Conservation (phyloP, 23 tunicate species). For the Halocynthia aurantium region DNA sequence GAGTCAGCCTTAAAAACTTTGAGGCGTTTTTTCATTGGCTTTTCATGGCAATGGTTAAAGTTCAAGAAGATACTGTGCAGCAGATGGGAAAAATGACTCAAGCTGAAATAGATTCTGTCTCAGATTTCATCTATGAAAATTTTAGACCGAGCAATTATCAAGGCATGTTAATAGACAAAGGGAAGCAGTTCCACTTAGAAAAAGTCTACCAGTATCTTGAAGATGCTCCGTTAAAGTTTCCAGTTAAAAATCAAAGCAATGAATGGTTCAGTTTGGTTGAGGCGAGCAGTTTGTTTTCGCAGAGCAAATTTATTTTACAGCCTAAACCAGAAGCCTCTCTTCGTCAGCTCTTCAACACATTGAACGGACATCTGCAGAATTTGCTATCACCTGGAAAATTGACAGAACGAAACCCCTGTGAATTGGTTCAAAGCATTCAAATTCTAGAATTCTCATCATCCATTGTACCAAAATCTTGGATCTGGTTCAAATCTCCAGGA, state of each 20-base stretch:
- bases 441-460: background rate
- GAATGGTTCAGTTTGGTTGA: constrained; percentile 56
- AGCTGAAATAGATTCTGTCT: constrained; percentile 51
- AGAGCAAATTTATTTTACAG: constrained; percentile 37
- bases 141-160: constrained; percentile 40
- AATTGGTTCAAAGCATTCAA: background rate
- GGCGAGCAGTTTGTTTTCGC: constrained; percentile 24
- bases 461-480: background rate
- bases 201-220: constrained; percentile 75
- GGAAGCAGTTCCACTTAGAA: constrained; percentile 68
- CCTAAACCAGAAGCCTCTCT: constrained; percentile 41
- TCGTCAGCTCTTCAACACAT: constrained; percentile 31
- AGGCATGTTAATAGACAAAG: constrained; percentile 28
- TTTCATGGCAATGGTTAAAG: constrained; percentile 17
- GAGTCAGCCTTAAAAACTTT: constrained; percentile 47
- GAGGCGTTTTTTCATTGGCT: constrained; percentile 77
- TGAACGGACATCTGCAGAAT: constrained; percentile 1
- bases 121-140: constrained; percentile 66
- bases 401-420: background rate
- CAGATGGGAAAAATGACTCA: constrained; percentile 24
- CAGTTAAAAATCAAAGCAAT: constrained; percentile 23
- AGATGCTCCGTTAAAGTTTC: constrained; percentile 28
- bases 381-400: background rate
- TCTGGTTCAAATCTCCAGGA: background rate
- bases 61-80: constrained; percentile 24